Conservation (phyloP, 2,113 vertebrate genomes). For the Actenoides hombroni region DNA sequence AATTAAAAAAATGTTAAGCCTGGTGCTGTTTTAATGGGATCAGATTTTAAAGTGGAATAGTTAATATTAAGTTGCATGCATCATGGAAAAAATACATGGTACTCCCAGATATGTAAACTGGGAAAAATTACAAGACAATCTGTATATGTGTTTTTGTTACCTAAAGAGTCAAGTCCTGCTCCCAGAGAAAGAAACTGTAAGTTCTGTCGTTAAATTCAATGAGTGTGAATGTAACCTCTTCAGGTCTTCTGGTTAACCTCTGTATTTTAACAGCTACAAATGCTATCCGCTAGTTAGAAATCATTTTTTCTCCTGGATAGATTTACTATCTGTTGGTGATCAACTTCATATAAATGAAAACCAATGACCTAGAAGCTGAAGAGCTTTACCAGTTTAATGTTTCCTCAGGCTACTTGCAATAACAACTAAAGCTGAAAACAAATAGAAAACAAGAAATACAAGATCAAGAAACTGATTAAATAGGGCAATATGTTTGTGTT, state of each 20-base stretch:
- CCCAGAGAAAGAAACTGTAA: neutral
- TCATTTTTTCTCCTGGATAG: neutral
- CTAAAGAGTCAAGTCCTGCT: neutral
- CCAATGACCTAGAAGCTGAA: neutral
- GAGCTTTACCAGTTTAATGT: neutral
- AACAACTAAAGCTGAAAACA: conserved; percentile 10
- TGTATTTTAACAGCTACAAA: conserved; percentile 6
- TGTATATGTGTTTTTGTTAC: neutral
- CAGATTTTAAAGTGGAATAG: neutral
- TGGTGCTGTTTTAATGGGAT: neutral
- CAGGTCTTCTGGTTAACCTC: neutral
- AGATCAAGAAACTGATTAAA: conserved; percentile 45
- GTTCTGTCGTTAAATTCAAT: neutral
- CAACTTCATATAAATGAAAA: conserved; percentile 19
- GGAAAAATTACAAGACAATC: neutral
- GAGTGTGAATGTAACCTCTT: neutral
- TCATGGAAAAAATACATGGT: neutral
- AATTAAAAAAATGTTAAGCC: neutral
- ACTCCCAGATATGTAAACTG: neutral
- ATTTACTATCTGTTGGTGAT: conserved; percentile 15
- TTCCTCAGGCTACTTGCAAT: neutral
- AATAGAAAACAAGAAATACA: conserved; percentile 46
- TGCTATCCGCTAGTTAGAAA: neutral
- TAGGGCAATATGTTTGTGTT: conserved; percentile 34
- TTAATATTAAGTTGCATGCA: neutral